Percentiles rank a stretch among this genome's conserved stretches.
Evolutionary conservation across 64 coral and sea anemone genomes (phyloP).

Genomic region (Pocillopora verrucosa): DNA sequence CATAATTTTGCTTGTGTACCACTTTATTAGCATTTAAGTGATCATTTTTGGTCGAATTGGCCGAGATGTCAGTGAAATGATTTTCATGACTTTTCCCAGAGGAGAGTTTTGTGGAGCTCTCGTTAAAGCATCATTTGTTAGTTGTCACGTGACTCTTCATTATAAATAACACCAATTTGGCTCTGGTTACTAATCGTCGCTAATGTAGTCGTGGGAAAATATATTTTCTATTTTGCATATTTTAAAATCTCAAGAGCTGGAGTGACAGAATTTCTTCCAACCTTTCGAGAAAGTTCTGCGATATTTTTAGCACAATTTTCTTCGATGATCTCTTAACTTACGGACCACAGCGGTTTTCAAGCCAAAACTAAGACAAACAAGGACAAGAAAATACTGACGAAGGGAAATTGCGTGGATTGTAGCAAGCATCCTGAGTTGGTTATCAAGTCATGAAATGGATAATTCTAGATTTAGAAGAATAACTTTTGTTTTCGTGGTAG

Average conservation of each 20-base stretch:
- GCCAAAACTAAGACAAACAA: conserved; percentile 30
- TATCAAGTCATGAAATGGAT: conserved; percentile 14
- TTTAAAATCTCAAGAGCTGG: background rate
- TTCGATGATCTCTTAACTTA: background rate
- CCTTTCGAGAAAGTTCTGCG: background rate
- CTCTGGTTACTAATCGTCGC: background rate
- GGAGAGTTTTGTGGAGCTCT: background rate
- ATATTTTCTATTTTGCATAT: background rate
- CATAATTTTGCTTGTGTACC: too few species aligned
- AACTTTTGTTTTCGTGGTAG: background rate
- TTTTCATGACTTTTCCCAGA: background rate
- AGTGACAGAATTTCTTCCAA: background rate
- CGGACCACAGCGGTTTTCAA: background rate
- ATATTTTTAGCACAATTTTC: background rate
- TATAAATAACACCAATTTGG: background rate
- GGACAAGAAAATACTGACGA: conserved; percentile 18
- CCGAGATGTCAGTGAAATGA: too few species aligned
- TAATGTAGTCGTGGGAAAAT: background rate
- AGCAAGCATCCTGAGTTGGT: conserved; percentile 9
- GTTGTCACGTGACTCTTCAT: background rate
- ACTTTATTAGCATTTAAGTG: too few species aligned
- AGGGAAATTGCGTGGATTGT: background rate
- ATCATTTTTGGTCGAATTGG: too few species aligned
- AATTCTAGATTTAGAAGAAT: background rate
- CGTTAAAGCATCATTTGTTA: background rate